Evolutionary conservation across 2,797 vertebrate genomes (phyloP).

Genomic region (Acestrorhynchus altus): DNA sequence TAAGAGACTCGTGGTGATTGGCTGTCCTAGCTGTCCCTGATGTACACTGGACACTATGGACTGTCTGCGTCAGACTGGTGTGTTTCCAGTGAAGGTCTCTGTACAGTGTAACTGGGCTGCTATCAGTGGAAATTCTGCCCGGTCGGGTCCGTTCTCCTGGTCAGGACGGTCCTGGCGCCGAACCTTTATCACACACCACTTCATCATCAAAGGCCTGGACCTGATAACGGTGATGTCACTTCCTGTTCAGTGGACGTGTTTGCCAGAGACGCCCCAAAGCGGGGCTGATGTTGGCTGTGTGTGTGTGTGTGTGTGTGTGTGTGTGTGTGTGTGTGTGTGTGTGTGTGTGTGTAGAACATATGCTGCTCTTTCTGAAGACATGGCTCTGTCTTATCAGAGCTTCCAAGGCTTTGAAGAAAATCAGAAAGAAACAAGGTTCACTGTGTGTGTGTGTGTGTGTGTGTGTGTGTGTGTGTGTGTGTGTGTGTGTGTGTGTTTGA

Average conservation of each 20-base stretch:
- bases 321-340: slow-evolving; percentile 20
- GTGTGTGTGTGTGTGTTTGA: too few relatives aligned
- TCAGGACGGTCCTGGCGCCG: neutral
- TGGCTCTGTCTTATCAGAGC: slow-evolving; percentile 21
- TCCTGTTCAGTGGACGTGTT: slow-evolving; percentile 45
- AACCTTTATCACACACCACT: neutral
- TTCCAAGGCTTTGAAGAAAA: slow-evolving; percentile 33
- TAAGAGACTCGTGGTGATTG: too few relatives aligned
- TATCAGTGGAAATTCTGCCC: too few relatives aligned
- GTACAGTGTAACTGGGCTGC: too few relatives aligned
- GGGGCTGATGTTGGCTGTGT: slow-evolving; percentile 28
- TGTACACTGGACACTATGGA: too few relatives aligned
- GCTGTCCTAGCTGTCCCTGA: too few relatives aligned
- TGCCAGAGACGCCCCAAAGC: slow-evolving; percentile 48
- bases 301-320: slow-evolving; percentile 5
- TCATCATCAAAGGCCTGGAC: neutral
- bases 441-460: neutral
- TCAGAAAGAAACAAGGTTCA: slow-evolving; percentile 7
- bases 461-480: too few relatives aligned
- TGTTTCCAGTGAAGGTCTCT: too few relatives aligned
- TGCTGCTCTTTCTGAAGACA: neutral
- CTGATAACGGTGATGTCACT: slow-evolving; percentile 47
- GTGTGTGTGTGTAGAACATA: neutral
- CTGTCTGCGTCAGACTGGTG: too few relatives aligned
- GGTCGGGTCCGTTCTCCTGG: too few relatives aligned